Percentiles rank a stretch among this genome's conserved stretches.
Conservation (phyloP, 2,113 vertebrate genomes). For the Ovibos moschatus region DNA sequence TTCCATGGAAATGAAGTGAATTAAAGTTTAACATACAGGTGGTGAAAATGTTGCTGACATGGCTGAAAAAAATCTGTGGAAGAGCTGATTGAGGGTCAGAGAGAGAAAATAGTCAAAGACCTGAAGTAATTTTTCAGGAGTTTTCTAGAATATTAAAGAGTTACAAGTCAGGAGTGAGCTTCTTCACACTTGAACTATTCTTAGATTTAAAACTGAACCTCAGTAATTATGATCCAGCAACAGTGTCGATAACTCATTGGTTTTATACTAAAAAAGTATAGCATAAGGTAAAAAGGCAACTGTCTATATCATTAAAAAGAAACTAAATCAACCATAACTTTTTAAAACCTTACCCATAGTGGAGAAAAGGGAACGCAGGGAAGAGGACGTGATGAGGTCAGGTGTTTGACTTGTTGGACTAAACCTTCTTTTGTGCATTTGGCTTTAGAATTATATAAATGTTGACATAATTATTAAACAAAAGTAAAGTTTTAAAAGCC, state of each 20-base stretch:
- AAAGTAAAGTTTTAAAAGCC: neutral
- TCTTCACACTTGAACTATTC: neutral
- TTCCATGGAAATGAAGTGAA: slow-evolving; percentile 11
- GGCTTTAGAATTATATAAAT: neutral
- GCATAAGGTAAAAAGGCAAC: neutral
- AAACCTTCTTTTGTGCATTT: neutral
- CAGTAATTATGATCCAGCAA: neutral
- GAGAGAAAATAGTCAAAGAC: neutral
- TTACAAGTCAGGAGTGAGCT: neutral
- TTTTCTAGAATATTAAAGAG: neutral
- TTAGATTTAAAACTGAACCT: neutral
- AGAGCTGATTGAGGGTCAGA: neutral
- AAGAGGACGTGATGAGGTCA: neutral
- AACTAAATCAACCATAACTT: neutral
- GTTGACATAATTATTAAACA: neutral
- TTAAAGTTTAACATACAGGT: slow-evolving; percentile 28
- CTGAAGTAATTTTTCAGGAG: neutral
- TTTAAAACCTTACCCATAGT: neutral
- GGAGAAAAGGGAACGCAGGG: neutral
- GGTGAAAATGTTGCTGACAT: neutral
- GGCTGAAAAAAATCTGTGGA: slow-evolving; percentile 3
- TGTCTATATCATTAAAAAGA: neutral
- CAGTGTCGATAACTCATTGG: neutral
- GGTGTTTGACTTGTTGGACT: neutral
- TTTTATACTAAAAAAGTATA: neutral